A percentile compares a stretch with the other conserved stretches of the same genome.
Evolutionary conservation across 2,888 invertebrate genomes (phyloP).

Genomic region (Phaedon cochleariae): DNA sequence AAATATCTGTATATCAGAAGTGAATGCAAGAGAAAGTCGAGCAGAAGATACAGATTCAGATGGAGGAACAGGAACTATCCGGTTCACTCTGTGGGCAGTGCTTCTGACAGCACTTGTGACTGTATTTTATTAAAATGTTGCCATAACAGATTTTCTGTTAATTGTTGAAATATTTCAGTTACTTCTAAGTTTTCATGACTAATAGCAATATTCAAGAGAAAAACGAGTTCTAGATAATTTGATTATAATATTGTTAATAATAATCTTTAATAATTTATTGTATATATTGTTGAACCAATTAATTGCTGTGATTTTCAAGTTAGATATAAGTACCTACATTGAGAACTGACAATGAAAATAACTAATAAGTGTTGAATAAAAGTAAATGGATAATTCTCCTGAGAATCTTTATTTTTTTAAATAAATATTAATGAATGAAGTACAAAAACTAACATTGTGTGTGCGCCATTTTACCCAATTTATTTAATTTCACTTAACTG

Average conservation of each 20-base stretch:
- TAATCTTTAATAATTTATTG: background rate
- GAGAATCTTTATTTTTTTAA: too few species aligned
- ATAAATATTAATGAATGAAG: too few species aligned
- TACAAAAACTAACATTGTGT: too few species aligned
- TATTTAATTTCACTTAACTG: too few species aligned
- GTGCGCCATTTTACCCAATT: too few species aligned
- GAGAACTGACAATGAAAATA: background rate
- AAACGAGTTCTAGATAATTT: background rate
- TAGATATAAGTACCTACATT: background rate
- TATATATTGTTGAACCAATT: background rate
- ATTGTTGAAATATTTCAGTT: background rate
- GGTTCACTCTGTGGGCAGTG: background rate
- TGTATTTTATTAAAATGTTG: background rate
- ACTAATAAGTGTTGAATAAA: background rate
- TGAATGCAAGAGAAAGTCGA: slow-evolving; percentile 61
- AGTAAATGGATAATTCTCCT: too few species aligned
- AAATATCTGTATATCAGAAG: slow-evolving; percentile 61
- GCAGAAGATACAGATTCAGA: slow-evolving; percentile 20
- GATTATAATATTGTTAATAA: background rate
- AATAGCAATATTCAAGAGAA: background rate
- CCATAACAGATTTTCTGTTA: background rate
- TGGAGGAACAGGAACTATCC: slow-evolving; percentile 24
- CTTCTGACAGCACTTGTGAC: background rate
- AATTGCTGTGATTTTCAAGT: background rate
- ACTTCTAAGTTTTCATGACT: background rate